A percentile compares a stretch with the other conserved stretches of the same genome.
Evolutionary conservation across 2,888 invertebrate genomes (phyloP).

Genomic region (Leptopilina myrica): DNA sequence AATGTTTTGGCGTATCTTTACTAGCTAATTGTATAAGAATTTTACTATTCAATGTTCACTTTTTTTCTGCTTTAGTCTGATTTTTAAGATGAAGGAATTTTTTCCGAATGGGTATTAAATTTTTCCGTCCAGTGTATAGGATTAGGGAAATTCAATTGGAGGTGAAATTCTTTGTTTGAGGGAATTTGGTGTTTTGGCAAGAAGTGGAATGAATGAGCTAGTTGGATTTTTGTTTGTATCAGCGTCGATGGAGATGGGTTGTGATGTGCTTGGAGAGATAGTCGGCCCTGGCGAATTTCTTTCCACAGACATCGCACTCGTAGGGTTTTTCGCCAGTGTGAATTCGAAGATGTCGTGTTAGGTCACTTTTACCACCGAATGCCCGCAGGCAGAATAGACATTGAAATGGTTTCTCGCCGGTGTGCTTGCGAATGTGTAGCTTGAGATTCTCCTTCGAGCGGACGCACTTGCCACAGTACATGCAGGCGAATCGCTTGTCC

Average conservation of each 20-base stretch:
- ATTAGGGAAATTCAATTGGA: too few relatives aligned
- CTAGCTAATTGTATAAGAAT: too few relatives aligned
- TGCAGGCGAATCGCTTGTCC: constrained; percentile 86
- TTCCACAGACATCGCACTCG: constrained; percentile 94
- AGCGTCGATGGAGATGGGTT: constrained; percentile 87
- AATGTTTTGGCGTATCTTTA: too few relatives aligned
- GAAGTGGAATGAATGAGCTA: constrained; percentile 16
- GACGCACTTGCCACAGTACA: constrained; percentile 93
- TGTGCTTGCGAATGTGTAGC: constrained; percentile 90
- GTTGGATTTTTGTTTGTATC: constrained; percentile 49
- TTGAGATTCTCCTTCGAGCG: constrained; percentile 92
- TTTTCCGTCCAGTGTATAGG: too few relatives aligned
- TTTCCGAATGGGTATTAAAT: too few relatives aligned
- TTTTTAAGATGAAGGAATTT: too few relatives aligned
- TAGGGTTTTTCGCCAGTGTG: constrained; percentile 94
- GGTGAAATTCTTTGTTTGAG: too few relatives aligned
- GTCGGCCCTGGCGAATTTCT: constrained; percentile 93
- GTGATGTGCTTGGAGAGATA: constrained; percentile 94
- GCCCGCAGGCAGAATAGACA: constrained; percentile 93
- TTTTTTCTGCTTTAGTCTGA: not conserved
- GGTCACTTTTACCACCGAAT: constrained; percentile 92
- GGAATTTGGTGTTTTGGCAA: not conserved
- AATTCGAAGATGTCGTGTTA: constrained; percentile 90
- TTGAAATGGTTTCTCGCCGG: constrained; percentile 93
- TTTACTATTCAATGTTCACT: not conserved